Evolutionary conservation across 2,888 invertebrate genomes (phyloP), one percentile per base, ranked within the genome.

Genomic region (Luperina nickerlii): DNA sequence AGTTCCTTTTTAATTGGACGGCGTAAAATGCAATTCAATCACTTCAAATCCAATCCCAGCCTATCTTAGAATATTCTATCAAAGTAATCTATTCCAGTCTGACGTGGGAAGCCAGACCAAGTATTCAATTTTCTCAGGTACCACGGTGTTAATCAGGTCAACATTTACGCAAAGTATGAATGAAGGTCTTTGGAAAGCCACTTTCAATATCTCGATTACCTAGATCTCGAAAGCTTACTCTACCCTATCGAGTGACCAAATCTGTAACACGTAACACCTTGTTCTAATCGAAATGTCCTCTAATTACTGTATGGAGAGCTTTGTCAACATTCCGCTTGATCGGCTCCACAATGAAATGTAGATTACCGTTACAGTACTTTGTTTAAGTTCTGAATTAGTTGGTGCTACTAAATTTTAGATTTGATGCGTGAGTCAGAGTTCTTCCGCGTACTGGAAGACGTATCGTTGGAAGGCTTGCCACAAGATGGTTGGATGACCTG

Each of bases 301-400:
- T 90, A 91, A 92, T 92, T 92, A 90, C 78, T 85, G 76, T n/a
- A 73, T 77, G 74, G 68, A 85, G 86, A 86, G 92, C 87, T 90
- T 87, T 87, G 90, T 90, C 89, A 92, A 92, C 69, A 89, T 79
- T 83, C 81, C 89, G 92, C 87, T 87, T 89, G 89, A 85, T 87
- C 83, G 89, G 76, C 20, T 76, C 67, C 70, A 76, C 76, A 77
- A 42, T 67, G 90, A 91, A 89, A 86, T 74, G 67, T 79, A 90
- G 85, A 85, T 90, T 84, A 77, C 45, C 71, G 78, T 66, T 79
- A 84, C 74, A 79, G 70, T 78, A 74, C 71, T 74, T 66, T 66
- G 45, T 78, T 69, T 78, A 81, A 81, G 48, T 79, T 74, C 67
- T 54, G 48, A 83, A 85, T 87, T 82, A 65, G 57, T 70, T 9